These are phyloP conservation scores for Xestoiulus laeticollis DNA, from an alignment of 2,888 invertebrate species.

Conservation along the genomic window DNA sequence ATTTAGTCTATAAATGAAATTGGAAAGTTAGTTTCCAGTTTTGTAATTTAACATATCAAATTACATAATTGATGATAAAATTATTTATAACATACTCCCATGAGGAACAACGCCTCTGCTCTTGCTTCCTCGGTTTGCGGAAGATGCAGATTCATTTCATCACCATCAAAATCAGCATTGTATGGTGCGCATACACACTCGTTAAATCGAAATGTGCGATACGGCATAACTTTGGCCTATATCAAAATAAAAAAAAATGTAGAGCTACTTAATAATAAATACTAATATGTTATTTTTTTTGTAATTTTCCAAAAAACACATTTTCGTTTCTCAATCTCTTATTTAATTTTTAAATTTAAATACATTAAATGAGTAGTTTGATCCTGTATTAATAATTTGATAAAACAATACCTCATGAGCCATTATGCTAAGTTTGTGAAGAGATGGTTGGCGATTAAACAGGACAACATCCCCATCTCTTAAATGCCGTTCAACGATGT, in stretches of 20 bases:
- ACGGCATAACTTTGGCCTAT: conserved; percentile 63
- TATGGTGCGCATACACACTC: conserved; percentile 99
- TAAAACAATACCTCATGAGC: conserved; percentile 90
- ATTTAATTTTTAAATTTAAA: too few relatives aligned
- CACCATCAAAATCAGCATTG: conserved; percentile 99
- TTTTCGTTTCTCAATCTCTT: too few relatives aligned
- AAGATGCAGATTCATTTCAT: conserved; percentile 99
- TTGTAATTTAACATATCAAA: too few relatives aligned
- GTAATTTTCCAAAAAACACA: too few relatives aligned
- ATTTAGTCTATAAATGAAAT: conserved; percentile 78
- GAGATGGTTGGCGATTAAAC: conserved; percentile 97
- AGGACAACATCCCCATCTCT: conserved; percentile 96
- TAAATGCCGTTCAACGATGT: conserved; percentile 93
- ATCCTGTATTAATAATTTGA: too few relatives aligned
- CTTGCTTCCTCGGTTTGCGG: conserved; percentile 99
- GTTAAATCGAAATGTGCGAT: conserved; percentile 78
- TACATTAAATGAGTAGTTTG: too few relatives aligned
- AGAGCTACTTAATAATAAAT: too few relatives aligned
- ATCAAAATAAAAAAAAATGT: too few relatives aligned
- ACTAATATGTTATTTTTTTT: too few relatives aligned
- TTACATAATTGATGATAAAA: too few relatives aligned
- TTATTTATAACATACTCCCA: conserved; percentile 78
- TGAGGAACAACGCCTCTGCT: conserved; percentile 93
- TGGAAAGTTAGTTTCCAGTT: conserved; percentile 10
- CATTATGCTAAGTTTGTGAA: conserved; percentile 99